Conservation (phyloP, 2,113 vertebrate species). For the Zapornia atra region DNA sequence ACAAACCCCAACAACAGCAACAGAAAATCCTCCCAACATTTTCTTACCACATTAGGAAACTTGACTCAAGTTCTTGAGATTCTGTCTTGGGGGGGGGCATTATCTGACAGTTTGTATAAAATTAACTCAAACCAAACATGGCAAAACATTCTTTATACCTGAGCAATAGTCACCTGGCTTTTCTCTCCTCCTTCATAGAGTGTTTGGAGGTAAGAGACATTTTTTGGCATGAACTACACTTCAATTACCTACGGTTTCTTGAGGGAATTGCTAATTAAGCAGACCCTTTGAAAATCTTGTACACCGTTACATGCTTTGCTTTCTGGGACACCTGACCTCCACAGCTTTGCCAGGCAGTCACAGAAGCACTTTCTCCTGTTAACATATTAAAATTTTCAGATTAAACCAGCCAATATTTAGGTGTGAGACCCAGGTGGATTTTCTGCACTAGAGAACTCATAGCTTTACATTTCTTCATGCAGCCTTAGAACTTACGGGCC, state of each 20-base stretch:
- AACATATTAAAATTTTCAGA: neutral
- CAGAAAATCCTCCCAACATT: too few species aligned
- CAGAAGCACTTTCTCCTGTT: neutral
- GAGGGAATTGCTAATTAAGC: neutral
- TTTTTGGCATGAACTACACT: neutral
- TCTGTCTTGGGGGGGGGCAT: neutral
- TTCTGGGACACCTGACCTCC: neutral
- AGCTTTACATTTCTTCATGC: accelerated
- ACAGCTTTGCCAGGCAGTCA: neutral
- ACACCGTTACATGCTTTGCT: neutral
- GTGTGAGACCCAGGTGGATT: neutral
- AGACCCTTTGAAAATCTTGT: neutral
- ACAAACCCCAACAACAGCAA: too few species aligned
- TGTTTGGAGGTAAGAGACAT: neutral
- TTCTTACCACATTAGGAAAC: neutral
- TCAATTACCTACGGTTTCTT: neutral
- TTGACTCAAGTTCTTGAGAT: neutral
- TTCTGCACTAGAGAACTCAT: neutral
- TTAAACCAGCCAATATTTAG: neutral
- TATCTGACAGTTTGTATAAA: neutral
- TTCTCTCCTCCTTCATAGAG: neutral
- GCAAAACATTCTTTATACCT: neutral
- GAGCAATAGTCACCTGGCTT: neutral
- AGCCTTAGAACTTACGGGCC: neutral
- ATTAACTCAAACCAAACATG: neutral